A percentile compares a stretch with the other conserved stretches of the same genome.
These are phyloP conservation scores for Datnioides undecimradiatus DNA, from an alignment of 2,113 vertebrate genomes.

Conservation along the genomic window DNA sequence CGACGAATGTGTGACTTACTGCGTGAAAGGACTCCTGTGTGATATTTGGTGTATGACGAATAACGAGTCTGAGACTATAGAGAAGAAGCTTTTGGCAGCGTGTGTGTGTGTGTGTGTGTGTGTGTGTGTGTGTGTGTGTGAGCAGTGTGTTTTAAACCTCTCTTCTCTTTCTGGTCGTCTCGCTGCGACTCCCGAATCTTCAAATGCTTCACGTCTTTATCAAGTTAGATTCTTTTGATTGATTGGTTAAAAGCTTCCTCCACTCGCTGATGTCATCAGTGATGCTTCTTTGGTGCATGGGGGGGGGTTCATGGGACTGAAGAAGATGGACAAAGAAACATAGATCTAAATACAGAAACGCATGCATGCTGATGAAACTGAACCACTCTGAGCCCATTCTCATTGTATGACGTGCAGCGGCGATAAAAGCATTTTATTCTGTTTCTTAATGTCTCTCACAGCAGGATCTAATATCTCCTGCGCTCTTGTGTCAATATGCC, in stretches of 20 bases:
- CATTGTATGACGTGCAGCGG: too few relatives aligned
- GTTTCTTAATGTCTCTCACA: neutral
- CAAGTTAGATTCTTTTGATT: neutral
- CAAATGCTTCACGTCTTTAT: neutral
- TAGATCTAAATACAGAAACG: too few relatives aligned
- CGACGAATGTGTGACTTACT: neutral
- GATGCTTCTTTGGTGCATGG: too few relatives aligned
- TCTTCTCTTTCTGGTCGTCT: neutral
- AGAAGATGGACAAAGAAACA: too few relatives aligned
- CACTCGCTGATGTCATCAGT: too few relatives aligned
- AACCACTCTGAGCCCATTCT: too few relatives aligned
- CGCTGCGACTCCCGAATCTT: neutral
- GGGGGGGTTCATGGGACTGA: too few relatives aligned
- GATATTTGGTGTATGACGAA: neutral
- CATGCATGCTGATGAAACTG: too few relatives aligned
- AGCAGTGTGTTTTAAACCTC: too few relatives aligned
- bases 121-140: neutral
- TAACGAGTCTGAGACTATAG: neutral
- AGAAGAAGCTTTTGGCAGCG: neutral
- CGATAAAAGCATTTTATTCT: too few relatives aligned
- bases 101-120: conserved; percentile 1
- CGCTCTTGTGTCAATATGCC: neutral
- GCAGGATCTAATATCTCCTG: neutral
- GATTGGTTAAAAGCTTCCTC: too few relatives aligned
- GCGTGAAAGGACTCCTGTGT: neutral